phyloP scores from a whole-genome alignment of 2,888 invertebrate genomes.

The Thalpophila matura region DNA sequence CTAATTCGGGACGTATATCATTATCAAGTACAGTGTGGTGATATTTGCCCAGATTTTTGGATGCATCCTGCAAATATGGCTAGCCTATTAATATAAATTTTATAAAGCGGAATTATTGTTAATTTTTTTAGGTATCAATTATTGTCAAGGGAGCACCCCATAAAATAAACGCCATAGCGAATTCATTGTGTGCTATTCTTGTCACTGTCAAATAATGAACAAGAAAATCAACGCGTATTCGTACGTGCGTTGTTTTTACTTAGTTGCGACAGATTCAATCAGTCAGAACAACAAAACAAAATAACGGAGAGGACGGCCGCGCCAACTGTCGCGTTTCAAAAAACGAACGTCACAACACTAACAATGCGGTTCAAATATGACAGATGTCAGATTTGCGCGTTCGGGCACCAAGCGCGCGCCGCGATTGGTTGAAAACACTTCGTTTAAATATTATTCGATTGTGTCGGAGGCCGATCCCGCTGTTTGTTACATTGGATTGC shows the following conservation, averaged over 20 bases:
- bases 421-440: conserved; percentile 72
- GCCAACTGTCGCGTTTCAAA: conserved; percentile 83
- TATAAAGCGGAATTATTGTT: background rate
- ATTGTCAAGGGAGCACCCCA: conserved; percentile 7
- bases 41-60: too few relatives aligned
- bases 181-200: conserved; percentile 40
- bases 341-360: conserved; percentile 81
- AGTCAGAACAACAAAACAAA: conserved; percentile 74
- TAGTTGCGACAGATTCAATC: conserved; percentile 75
- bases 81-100: too few relatives aligned
- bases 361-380: conserved; percentile 79
- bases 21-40: too few relatives aligned
- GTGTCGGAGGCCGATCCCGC: conserved; percentile 66
- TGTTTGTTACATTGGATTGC: conserved; percentile 78
- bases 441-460: conserved; percentile 76
- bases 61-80: too few relatives aligned
- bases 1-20: too few relatives aligned
- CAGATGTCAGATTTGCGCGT: conserved; percentile 86
- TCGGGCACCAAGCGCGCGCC: conserved; percentile 61
- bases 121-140: conserved; percentile 3
- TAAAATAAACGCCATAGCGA: conserved; percentile 38
- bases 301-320: conserved; percentile 73
- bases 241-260: conserved; percentile 60
- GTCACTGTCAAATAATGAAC: conserved; percentile 54
- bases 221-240: conserved; percentile 53